These are phyloP conservation scores for Colinus virginianus DNA, from an alignment of 2,113 vertebrate species.

Conservation along the genomic window DNA sequence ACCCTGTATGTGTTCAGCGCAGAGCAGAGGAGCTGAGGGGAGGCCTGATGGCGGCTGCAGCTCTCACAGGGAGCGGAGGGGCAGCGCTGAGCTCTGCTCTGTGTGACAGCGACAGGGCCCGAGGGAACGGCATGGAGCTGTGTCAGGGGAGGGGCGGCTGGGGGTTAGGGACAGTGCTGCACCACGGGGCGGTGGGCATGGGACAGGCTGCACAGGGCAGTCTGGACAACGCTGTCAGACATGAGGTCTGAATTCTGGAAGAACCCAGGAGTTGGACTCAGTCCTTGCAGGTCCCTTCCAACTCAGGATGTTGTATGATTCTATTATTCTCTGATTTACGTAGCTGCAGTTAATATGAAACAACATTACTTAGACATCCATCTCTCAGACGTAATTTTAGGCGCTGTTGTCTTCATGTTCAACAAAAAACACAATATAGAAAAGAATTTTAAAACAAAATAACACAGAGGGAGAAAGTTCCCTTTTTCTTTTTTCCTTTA, in stretches of 20 bases:
- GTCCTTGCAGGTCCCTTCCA: background rate
- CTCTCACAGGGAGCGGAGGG: background rate
- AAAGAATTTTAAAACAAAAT: background rate
- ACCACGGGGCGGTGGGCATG: background rate
- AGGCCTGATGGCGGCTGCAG: background rate
- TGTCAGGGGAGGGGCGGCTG: background rate
- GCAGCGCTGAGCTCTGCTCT: background rate
- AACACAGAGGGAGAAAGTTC: background rate
- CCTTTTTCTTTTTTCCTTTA: background rate
- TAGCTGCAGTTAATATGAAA: constrained; percentile 35
- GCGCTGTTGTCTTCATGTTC: background rate
- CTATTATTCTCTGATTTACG: background rate
- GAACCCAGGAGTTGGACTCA: background rate
- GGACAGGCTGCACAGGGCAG: background rate
- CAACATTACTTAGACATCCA: background rate
- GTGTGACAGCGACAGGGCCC: background rate
- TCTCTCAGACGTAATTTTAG: background rate
- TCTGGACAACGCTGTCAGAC: background rate
- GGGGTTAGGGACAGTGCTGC: background rate
- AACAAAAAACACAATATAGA: background rate
- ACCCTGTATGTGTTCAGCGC: no score
- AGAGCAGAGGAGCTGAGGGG: background rate
- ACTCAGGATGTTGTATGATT: background rate
- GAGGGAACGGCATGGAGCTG: background rate
- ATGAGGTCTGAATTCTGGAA: background rate